Conservation (phyloP, 2,797 vertebrate genomes). For the Morus bassanus region DNA sequence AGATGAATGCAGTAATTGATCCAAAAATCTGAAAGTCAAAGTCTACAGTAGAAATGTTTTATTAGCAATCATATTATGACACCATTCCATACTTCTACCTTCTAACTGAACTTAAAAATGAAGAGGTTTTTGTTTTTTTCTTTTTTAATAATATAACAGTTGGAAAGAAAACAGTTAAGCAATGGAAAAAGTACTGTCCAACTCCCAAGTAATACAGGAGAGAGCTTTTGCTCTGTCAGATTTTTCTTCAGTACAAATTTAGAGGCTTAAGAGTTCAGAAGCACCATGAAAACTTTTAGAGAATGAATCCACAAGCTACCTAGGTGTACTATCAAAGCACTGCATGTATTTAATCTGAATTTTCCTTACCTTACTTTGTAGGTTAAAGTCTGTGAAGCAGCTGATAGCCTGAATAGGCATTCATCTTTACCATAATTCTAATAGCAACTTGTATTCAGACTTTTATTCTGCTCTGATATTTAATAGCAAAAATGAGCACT, state of each 20-base stretch:
- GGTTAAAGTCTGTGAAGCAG: not conserved
- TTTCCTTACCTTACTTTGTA: not conserved
- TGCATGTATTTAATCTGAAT: not conserved
- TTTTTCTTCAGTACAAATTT: not conserved
- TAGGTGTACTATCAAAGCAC: not conserved
- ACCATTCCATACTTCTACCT: not conserved
- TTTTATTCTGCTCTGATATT: not conserved
- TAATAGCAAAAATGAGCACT: not conserved
- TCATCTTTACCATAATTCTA: not conserved
- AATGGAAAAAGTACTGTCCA: not conserved
- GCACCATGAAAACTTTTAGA: not conserved
- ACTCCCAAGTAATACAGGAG: not conserved
- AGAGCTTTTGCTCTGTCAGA: not conserved
- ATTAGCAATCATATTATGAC: not conserved
- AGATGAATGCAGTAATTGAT: not conserved
- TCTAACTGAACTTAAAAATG: not conserved
- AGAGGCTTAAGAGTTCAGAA: not conserved
- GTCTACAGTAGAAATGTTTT: not conserved
- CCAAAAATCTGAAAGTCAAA: not conserved
- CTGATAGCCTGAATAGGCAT: not conserved
- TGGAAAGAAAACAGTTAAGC: not conserved
- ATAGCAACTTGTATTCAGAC: not conserved
- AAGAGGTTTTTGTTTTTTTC: accelerated
- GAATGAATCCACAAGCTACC: not conserved
- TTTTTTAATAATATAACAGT: not conserved